These are phyloP conservation scores for Phoebastria nigripes DNA, from an alignment of 2,797 vertebrate genomes.

Conservation along the genomic window DNA sequence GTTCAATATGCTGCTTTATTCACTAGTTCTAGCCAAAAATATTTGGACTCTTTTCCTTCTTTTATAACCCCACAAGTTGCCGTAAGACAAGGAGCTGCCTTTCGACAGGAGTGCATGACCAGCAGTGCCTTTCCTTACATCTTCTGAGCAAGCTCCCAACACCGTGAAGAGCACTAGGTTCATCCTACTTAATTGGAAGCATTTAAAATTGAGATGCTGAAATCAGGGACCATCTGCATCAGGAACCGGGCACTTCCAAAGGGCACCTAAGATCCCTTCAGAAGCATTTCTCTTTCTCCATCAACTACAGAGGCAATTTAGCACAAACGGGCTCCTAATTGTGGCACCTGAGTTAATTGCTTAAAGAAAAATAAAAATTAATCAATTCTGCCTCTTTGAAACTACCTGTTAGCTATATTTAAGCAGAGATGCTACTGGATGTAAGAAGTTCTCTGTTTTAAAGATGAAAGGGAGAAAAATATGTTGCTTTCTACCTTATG, in stretches of 20 bases:
- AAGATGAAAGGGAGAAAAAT: not conserved
- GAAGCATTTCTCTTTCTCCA: not conserved
- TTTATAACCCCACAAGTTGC: not conserved
- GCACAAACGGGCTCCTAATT: not conserved
- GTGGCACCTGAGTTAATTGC: not conserved
- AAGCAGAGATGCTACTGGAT: not conserved
- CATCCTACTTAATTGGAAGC: not conserved
- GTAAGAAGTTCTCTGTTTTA: not conserved
- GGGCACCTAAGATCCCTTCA: not conserved
- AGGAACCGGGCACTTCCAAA: not conserved
- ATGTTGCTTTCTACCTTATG: not conserved
- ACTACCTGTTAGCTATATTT: not conserved
- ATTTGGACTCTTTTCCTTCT: not conserved
- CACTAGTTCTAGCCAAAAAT: not conserved
- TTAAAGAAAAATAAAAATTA: not conserved
- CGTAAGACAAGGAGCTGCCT: not conserved
- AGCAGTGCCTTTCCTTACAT: not conserved
- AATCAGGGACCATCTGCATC: not conserved
- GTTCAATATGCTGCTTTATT: not conserved
- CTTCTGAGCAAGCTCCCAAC: not conserved
- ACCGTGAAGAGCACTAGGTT: not conserved
- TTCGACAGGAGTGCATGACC: not conserved
- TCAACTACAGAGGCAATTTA: not conserved
- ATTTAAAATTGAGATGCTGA: not conserved
- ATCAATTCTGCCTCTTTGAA: not conserved